These are phyloP conservation scores for Diarsia mendica DNA, from an alignment of 2,888 invertebrate species.

Conservation along the genomic window DNA sequence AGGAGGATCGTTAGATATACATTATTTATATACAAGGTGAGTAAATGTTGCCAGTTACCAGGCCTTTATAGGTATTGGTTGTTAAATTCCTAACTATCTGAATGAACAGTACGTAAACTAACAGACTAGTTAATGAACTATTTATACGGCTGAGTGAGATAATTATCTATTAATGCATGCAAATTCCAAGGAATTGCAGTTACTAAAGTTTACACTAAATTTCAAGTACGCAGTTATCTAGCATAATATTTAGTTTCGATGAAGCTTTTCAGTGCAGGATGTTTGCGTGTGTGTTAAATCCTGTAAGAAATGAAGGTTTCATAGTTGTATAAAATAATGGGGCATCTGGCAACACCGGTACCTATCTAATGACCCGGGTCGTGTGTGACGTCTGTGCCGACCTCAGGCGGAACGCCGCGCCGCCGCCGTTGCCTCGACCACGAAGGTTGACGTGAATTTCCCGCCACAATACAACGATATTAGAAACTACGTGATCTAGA, in stretches of 20 bases:
- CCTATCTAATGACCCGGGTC: conserved; percentile 80
- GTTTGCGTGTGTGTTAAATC: conserved; percentile 23
- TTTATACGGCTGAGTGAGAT: conserved; percentile 1
- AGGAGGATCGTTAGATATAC: neutral
- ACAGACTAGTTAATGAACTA: conserved; percentile 1
- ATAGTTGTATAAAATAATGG: conserved; percentile 37
- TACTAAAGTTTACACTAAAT: conserved; percentile 10
- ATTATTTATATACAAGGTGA: conserved; percentile 2
- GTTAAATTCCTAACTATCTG: neutral
- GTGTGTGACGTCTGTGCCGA: conserved; percentile 81
- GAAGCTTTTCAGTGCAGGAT: conserved; percentile 21
- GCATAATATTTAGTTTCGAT: conserved; percentile 22
- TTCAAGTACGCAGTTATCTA: conserved; percentile 14
- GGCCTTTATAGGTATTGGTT: neutral
- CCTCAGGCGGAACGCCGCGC: conserved; percentile 72
- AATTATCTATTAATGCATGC: conserved; percentile 1
- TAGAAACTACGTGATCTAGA: conserved; percentile 25
- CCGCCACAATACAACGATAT: conserved; percentile 66
- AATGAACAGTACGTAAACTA: neutral
- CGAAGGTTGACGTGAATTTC: conserved; percentile 78
- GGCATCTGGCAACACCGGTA: conserved; percentile 64
- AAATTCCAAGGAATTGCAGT: conserved; percentile 1
- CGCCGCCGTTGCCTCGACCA: conserved; percentile 66
- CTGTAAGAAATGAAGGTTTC: conserved; percentile 53
- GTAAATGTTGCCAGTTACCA: neutral